These are phyloP conservation scores for Limenitis camilla DNA, from an alignment of 2,888 invertebrate genomes.

Conservation along the genomic window DNA sequence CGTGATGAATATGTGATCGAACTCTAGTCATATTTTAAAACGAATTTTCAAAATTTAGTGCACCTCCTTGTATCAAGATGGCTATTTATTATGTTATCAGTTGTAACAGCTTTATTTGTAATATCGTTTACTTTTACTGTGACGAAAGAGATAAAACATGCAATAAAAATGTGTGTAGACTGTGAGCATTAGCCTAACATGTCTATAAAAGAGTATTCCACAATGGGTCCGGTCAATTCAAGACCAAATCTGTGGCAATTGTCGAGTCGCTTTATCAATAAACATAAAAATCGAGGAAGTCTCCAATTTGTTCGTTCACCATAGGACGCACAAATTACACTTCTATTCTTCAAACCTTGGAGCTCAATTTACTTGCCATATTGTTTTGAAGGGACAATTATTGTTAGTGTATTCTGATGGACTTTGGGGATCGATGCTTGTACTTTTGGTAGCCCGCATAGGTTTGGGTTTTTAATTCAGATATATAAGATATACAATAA, in stretches of 20 bases:
- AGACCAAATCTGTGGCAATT: conserved; percentile 65
- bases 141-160: too few species aligned
- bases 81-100: too few species aligned
- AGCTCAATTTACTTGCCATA: conserved; percentile 7
- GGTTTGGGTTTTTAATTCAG: neutral
- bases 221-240: conserved; percentile 43
- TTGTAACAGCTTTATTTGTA: too few species aligned
- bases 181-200: conserved; percentile 24
- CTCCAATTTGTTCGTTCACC: conserved; percentile 55
- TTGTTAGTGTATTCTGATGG: conserved; percentile 8
- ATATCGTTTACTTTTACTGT: too few species aligned
- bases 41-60: neutral
- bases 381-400: conserved; percentile 13
- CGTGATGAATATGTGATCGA: neutral
- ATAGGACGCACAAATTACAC: conserved; percentile 11
- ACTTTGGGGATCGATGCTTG: conserved; percentile 1
- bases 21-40: neutral
- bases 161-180: too few species aligned
- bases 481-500: too few species aligned
- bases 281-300: conserved; percentile 71
- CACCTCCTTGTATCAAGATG: too few species aligned
- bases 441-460: neutral
- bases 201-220: conserved; percentile 7
- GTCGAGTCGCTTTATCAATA: conserved; percentile 65
- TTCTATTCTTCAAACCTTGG: conserved; percentile 14